These are phyloP conservation scores for Narcine bancroftii DNA, from an alignment of 2,113 vertebrate species.

Conservation along the genomic window DNA sequence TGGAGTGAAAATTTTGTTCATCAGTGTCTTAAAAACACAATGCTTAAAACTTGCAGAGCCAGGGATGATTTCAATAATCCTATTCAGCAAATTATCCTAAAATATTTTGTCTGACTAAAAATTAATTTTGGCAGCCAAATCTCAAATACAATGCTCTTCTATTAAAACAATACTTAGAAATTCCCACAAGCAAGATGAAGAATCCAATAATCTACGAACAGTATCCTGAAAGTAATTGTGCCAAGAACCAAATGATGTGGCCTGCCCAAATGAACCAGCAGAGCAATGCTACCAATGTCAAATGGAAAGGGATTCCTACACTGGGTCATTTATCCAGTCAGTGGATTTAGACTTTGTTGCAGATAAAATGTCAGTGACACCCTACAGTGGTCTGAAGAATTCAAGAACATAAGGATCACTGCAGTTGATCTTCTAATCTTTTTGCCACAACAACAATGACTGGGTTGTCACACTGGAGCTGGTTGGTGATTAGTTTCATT, in stretches of 20 bases:
- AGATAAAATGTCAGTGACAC: too few species aligned
- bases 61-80: conserved; percentile 3
- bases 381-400: too few species aligned
- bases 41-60: not conserved
- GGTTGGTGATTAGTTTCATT: too few species aligned
- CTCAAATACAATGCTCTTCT: not conserved
- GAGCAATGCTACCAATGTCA: too few species aligned
- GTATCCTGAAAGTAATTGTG: not conserved
- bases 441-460: too few species aligned
- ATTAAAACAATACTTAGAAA: not conserved
- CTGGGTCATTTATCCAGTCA: too few species aligned
- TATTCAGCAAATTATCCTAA: not conserved
- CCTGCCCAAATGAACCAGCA: too few species aligned
- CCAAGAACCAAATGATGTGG: not conserved
- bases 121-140: not conserved
- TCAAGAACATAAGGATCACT: too few species aligned
- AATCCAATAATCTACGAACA: conserved; percentile 14
- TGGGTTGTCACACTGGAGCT: too few species aligned
- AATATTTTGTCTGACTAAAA: not conserved
- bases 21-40: not conserved
- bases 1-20: not conserved
- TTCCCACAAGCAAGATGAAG: not conserved
- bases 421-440: too few species aligned
- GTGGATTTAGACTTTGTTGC: too few species aligned
- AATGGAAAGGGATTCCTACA: too few species aligned